Percentiles rank a stretch among this genome's conserved stretches.
Evolutionary conservation across 2,797 vertebrate genomes (phyloP).

Genomic region (Gadopsis bispinosus): DNA sequence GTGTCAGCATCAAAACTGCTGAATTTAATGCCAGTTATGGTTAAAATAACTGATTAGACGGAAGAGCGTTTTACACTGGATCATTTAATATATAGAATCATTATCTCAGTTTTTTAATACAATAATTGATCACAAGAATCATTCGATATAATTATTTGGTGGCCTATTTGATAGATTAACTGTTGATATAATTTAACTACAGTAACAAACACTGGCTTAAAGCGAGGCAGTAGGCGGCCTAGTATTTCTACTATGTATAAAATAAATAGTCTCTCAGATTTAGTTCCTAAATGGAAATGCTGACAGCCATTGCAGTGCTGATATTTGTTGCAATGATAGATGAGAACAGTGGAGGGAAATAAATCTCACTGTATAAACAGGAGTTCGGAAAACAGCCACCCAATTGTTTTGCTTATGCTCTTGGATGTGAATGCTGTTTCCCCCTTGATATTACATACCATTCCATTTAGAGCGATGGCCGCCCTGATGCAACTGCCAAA

Average conservation of each 20-base stretch:
- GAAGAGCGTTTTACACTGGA: neutral
- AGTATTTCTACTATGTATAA: constrained; percentile 37
- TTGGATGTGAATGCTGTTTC: constrained; percentile 84
- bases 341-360: constrained; percentile 43
- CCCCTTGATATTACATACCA: constrained; percentile 87
- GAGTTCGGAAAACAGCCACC: constrained; percentile 79
- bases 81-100: neutral
- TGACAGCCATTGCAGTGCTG: constrained; percentile 30
- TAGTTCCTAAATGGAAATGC: constrained; percentile 83
- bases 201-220: constrained; percentile 19
- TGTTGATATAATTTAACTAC: neutral
- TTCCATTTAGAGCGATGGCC: constrained; percentile 92
- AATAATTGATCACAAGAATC: neutral
- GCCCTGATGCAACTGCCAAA: constrained; percentile 70
- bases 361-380: constrained; percentile 74
- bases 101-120: neutral
- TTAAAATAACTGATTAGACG: neutral
- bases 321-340: constrained; percentile 56
- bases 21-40: neutral
- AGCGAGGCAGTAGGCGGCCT: neutral
- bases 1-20: neutral
- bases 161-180: neutral
- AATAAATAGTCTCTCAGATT: constrained; percentile 43
- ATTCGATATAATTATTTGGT: neutral
- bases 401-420: constrained; percentile 82